Evolutionary conservation across 2,888 invertebrate genomes (phyloP), one percentile per base, ranked within the genome.

Genomic region (Nomada lathburiana): DNA sequence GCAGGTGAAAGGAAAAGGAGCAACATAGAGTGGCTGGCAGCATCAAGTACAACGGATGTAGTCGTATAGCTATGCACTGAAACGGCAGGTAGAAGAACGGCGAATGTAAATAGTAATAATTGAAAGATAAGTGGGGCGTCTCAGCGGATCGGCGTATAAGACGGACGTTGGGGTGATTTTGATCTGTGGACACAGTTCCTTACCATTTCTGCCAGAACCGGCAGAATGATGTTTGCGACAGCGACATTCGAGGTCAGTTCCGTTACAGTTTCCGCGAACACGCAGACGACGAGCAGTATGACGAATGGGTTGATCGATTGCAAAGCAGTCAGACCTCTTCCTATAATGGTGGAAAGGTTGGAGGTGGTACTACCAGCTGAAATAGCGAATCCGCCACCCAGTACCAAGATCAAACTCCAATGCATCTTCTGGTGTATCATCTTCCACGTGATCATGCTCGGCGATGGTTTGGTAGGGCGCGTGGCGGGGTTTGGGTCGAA

Each of bases 241-340:
- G 98, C 98, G 0, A 98, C 97, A 92, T 98, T 98, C 50, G 97
- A 97, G 0, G 98, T 97, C 91, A 98, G 96, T 94, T 98, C 98
- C 0, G 98, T 99, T 76, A 98, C 95, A 86, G 96, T 95, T 87
- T 98, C 97, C 0, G 98, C 97, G 62, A 98, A 96, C 3, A 97
- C 89, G 80, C 97, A 96, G 18, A 98, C 96, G 5, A 98, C 96
- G 44, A 98, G 94, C 76, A 98, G 94, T 52, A 98, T 96, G 16
- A 96, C 93, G 57, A 96, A 93, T 9, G 96, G 95, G 16, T 96
- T 95, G 82, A 97, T 94, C 0, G 95, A 95, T 16, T 95, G 94
- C 2, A 98, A 94, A 0, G 96, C 96, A 62, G 95, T 94, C 50
- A 98, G 94, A 7, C 96, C 95, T 0, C 95, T 94, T 0, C 98